Evolutionary conservation across 2,113 vertebrate species (phyloP).

Genomic region (Camelus dromedarius): DNA sequence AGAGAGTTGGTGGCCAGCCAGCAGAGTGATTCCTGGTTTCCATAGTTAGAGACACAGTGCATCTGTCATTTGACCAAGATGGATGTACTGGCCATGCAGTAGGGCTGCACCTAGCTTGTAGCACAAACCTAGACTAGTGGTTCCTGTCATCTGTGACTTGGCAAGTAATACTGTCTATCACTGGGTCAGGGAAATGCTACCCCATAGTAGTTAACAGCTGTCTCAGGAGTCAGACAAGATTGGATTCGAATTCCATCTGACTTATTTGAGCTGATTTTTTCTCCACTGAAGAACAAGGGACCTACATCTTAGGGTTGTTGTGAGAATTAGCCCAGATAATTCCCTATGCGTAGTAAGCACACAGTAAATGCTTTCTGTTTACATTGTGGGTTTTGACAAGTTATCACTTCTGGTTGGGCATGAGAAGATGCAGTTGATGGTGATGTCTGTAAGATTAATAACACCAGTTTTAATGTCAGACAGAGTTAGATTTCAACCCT

Average conservation of each 20-base stretch:
- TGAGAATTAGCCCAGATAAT: slow-evolving; percentile 18
- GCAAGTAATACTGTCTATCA: background rate
- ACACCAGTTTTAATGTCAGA: background rate
- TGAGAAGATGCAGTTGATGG: background rate
- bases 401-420: background rate
- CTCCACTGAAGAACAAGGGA: background rate
- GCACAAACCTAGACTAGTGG: background rate
- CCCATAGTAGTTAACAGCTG: background rate
- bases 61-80: slow-evolving; percentile 77
- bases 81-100: slow-evolving; percentile 24
- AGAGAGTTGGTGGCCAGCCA: slow-evolving; percentile 67
- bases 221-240: background rate
- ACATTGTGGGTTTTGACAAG: background rate
- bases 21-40: slow-evolving; percentile 50
- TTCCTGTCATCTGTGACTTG: slow-evolving; percentile 45
- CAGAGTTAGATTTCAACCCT: background rate
- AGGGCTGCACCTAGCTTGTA: slow-evolving; percentile 20
- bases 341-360: background rate
- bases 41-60: slow-evolving; percentile 59
- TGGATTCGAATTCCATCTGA: slow-evolving; percentile 5
- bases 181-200: background rate
- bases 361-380: background rate
- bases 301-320: background rate
- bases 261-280: background rate
- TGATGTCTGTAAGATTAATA: background rate